These are phyloP conservation scores for Drosophila greeni DNA, from an alignment of 2,888 invertebrate species.

Conservation along the genomic window DNA sequence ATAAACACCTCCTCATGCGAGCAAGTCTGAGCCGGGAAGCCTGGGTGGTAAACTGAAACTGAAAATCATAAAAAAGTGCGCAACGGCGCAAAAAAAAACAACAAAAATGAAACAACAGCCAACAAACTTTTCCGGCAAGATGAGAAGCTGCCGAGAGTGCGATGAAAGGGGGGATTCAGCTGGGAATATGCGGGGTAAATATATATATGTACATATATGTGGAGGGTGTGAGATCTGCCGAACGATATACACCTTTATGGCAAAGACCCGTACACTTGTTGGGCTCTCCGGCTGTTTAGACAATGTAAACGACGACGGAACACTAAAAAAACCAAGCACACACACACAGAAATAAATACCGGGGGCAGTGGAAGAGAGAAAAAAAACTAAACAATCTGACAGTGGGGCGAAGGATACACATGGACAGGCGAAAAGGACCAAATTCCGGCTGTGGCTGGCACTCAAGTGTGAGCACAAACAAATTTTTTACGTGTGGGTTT, in stretches of 20 bases:
- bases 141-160: constrained; percentile 39
- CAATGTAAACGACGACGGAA: constrained; percentile 64
- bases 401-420: constrained; percentile 28
- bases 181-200: constrained; percentile 25
- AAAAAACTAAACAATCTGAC: constrained; percentile 68
- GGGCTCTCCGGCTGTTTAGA: constrained; percentile 64
- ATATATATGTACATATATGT: not conserved
- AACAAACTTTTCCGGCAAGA: constrained; percentile 35
- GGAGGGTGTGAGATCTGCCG: constrained; percentile 8
- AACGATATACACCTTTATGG: constrained; percentile 46
- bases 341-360: constrained; percentile 32
- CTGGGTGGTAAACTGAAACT: constrained; percentile 48
- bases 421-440: constrained; percentile 20
- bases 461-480: constrained; percentile 65
- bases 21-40: not conserved
- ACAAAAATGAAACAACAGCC: constrained; percentile 30
- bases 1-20: constrained; percentile 57
- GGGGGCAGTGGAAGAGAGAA: not conserved
- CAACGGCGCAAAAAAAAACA: constrained; percentile 52
- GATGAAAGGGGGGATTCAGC: constrained; percentile 32
- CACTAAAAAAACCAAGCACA: constrained; percentile 22
- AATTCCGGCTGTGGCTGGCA: constrained; percentile 40
- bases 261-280: constrained; percentile 51
- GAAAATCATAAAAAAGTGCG: constrained; percentile 68
- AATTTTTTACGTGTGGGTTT: constrained; percentile 39